Conservation (phyloP, 1,140 invertebrate species). For the Gryllus bimaculatus region DNA sequence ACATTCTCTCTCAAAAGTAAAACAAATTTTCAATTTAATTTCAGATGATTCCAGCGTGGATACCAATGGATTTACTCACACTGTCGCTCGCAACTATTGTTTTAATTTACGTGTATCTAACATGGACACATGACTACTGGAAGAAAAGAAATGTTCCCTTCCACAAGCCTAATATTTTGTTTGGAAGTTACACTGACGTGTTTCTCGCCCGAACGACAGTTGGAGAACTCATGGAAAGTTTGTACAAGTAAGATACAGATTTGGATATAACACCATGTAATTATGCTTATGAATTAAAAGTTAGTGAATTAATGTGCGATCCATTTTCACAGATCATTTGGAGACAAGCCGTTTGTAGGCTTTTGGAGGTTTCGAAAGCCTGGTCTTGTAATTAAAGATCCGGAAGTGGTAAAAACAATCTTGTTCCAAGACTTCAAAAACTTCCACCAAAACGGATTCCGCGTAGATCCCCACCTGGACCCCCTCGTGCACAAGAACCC, state of each 20-base stretch:
- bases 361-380: not conserved
- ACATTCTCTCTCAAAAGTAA: no score
- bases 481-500: not conserved
- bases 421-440: not conserved
- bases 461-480: not conserved
- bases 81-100: not conserved
- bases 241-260: not conserved
- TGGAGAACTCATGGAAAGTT: not conserved
- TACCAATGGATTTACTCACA: not conserved
- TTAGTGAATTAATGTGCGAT: no score
- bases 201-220: constrained; percentile 19
- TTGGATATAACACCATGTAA: no score
- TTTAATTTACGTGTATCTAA: constrained; percentile 32
- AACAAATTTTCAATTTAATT: no score
- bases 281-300: no score
- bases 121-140: constrained; percentile 39
- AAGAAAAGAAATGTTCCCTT: constrained; percentile 33
- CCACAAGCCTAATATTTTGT: constrained; percentile 35
- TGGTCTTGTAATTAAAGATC: not conserved
- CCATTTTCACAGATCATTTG: no score
- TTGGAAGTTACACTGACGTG: constrained; percentile 33
- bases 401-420: not conserved
- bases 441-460: not conserved
- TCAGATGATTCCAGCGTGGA: not conserved
- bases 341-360: not conserved